Evolutionary conservation across 2,888 invertebrate species (phyloP).

Genomic region (Cremastobaeus sp.): DNA sequence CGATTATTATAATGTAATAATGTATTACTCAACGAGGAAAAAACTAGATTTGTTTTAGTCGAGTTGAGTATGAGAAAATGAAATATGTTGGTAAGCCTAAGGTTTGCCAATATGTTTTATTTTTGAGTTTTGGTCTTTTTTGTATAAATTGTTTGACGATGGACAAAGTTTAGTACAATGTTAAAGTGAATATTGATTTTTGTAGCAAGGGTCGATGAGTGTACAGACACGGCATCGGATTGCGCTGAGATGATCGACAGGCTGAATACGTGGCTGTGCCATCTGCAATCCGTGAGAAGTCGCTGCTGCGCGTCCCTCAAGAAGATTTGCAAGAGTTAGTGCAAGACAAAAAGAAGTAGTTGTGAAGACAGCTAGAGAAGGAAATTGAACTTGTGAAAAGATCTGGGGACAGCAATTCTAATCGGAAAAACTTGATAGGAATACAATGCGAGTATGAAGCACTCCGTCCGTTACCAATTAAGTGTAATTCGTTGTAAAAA

Average conservation of each 20-base stretch:
- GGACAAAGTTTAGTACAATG: too few relatives aligned
- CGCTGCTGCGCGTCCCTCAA: constrained; percentile 77
- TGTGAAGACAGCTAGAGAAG: constrained; percentile 45
- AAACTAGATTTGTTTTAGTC: too few relatives aligned
- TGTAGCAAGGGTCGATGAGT: constrained; percentile 75
- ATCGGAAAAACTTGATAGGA: constrained; percentile 44
- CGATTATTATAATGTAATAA: too few relatives aligned
- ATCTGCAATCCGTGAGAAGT: constrained; percentile 77
- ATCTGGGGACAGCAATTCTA: constrained; percentile 35
- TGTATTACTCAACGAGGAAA: too few relatives aligned
- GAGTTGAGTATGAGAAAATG: too few relatives aligned
- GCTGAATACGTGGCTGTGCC: constrained; percentile 78
- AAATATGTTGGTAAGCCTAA: not conserved
- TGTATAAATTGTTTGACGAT: too few relatives aligned
- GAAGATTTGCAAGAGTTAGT: constrained; percentile 70
- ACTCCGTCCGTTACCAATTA: constrained; percentile 32
- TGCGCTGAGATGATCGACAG: constrained; percentile 78
- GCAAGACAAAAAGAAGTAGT: constrained; percentile 37
- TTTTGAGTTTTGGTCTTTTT: too few relatives aligned
- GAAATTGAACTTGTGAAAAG: constrained; percentile 35
- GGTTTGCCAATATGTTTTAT: not conserved
- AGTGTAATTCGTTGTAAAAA: constrained; percentile 42
- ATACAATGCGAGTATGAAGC: constrained; percentile 39
- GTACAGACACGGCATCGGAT: constrained; percentile 75
- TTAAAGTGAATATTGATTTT: constrained; percentile 18